Conservation (phyloP, 2,888 invertebrate genomes). For the Acanthosepion pharaonis region DNA sequence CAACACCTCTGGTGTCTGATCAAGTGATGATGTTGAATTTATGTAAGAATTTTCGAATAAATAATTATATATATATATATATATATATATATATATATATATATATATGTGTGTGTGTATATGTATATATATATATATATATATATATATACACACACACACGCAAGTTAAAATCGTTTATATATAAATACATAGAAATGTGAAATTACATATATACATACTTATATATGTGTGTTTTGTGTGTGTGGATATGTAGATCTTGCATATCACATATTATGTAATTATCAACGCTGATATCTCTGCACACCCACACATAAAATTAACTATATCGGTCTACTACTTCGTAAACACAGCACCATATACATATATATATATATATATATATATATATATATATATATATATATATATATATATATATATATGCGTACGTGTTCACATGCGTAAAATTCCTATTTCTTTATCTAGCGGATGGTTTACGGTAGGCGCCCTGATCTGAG, state of each 20-base stretch:
- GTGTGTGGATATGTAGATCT: neutral
- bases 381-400: constrained; percentile 33
- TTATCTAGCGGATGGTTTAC: neutral
- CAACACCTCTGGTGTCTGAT: too few relatives aligned
- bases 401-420: constrained; percentile 14
- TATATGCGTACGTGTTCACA: neutral
- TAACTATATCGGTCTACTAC: too few relatives aligned
- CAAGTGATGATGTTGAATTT: too few relatives aligned
- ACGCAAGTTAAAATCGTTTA: too few relatives aligned
- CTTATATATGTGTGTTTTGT: neutral
- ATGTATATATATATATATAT: neutral
- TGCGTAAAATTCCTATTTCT: neutral
- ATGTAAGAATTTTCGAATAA: too few relatives aligned
- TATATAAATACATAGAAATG: neutral
- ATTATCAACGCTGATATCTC: too few relatives aligned
- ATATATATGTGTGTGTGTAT: neutral
- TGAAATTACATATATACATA: neutral
- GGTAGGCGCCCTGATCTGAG: neutral
- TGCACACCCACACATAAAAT: too few relatives aligned
- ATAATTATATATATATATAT: too few relatives aligned
- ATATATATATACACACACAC: neutral
- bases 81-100: too few relatives aligned
- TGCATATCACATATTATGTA: too few relatives aligned
- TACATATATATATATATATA: neutral
- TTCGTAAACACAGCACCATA: too few relatives aligned